phyloP scores from a whole-genome alignment of 2,888 invertebrate species.

The Eupithecia abbreviata region DNA sequence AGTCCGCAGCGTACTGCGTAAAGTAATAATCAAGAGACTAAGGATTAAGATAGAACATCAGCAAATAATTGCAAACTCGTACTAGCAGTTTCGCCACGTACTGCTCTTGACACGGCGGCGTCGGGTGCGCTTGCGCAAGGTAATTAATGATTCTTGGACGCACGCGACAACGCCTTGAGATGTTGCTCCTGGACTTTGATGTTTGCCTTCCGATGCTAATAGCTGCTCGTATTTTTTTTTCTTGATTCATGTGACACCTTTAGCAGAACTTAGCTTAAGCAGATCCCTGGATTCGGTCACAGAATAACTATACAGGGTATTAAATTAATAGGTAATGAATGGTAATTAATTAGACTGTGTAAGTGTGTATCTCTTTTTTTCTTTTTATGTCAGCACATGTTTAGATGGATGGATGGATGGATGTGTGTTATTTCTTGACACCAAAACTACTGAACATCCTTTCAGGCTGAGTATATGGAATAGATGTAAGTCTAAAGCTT shows the following conservation, averaged over 20 bases:
- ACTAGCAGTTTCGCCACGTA: constrained; percentile 46
- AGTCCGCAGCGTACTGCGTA: too few relatives aligned
- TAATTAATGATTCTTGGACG: constrained; percentile 45
- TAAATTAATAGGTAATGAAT: too few relatives aligned
- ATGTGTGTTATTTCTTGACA: too few relatives aligned
- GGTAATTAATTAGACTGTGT: too few relatives aligned
- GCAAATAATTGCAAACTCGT: constrained; percentile 23
- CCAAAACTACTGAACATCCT: too few relatives aligned
- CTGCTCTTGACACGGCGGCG: constrained; percentile 55
- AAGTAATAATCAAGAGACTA: too few relatives aligned
- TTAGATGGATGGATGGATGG: too few relatives aligned
- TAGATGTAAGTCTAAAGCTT: too few relatives aligned
- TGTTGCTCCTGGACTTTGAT: constrained; percentile 8
- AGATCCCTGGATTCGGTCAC: background rate
- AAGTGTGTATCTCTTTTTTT: too few relatives aligned
- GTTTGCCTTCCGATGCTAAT: constrained; percentile 12
- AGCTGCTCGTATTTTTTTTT: background rate
- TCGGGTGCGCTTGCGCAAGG: constrained; percentile 53
- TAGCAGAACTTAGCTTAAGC: background rate
- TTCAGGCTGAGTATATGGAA: too few relatives aligned
- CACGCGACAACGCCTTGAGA: constrained; percentile 31
- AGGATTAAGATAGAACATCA: constrained; percentile 5
- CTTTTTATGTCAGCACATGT: too few relatives aligned
- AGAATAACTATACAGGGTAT: too few relatives aligned
- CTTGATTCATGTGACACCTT: background rate